Evolutionary conservation across 2,797 vertebrate species (phyloP).

Genomic region (Hylomyscus alleni): DNA sequence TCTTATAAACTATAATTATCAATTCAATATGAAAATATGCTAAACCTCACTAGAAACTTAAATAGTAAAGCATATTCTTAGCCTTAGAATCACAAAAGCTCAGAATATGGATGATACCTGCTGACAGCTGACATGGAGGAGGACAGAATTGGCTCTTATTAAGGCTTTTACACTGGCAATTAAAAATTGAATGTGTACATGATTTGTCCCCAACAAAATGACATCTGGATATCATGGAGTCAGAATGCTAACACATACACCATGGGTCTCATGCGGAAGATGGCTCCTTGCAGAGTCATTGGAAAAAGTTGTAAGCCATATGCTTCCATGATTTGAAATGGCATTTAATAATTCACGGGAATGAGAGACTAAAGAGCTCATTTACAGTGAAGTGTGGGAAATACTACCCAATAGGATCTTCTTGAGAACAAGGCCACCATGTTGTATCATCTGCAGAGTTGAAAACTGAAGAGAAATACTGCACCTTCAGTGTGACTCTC

Average conservation of each 20-base stretch:
- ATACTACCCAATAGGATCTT: not conserved
- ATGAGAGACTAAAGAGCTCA: not conserved
- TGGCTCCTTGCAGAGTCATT: not conserved
- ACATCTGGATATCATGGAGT: not conserved
- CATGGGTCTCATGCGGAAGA: not conserved
- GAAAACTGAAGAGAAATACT: not conserved
- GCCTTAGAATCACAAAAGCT: not conserved
- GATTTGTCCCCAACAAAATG: not conserved
- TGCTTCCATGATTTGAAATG: not conserved
- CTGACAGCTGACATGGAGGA: not conserved
- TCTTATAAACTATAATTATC: not conserved
- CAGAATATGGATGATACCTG: not conserved
- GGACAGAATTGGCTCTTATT: not conserved
- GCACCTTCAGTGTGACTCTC: not conserved
- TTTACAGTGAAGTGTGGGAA: not conserved
- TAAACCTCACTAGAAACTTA: not conserved
- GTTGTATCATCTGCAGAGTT: not conserved
- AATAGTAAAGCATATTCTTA: not conserved
- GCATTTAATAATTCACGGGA: not conserved
- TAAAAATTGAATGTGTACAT: not conserved
- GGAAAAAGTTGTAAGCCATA: not conserved
- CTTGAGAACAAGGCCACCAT: not conserved
- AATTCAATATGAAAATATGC: not conserved
- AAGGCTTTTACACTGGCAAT: not conserved
- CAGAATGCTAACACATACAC: not conserved